Base-by-base conservation (phyloP, 2,888 invertebrate species). In the Cheiracanthium punctorium region DNA sequence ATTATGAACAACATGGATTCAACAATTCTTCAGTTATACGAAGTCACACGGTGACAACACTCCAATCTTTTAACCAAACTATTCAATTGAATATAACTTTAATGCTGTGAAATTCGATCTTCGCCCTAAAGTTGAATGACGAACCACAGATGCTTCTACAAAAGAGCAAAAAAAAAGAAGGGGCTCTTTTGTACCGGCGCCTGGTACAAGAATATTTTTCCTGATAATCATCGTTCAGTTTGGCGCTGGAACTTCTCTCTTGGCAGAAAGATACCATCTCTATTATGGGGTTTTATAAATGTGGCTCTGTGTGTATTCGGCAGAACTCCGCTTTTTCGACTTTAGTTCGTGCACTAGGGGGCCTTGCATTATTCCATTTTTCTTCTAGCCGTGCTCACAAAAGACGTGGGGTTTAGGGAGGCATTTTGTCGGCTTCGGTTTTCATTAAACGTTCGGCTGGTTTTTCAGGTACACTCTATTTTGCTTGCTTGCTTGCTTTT, bases 171-270 rank as follows among this genome's bases (percentile, higher is more conserved):
- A 58, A n/a, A n/a, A n/a, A n/a, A n/a, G n/a, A n/a, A n/a, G n/a
- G 65, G 67, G 4, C 69, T 20, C 33, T 33, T 69, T 69, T 32
- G 37, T 69, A 69, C 33, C 69, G 24, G 33, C 69, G 69, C 69
- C 67, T 67, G 14, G 32, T 37, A 33, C 20, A 69, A 33, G 69
- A 69, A 58, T 58, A 58, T 58, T 58, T 17, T 58, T 14, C n/a
- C 58, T 24, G 58, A 58, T 58, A 58, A 58, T 2, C 58, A 58
- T 58, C 58, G 20, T 7, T 20, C 20, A 58, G 58, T 58, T 58
- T 58, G n/a, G 24, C 58, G 82, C 94, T 97, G 86, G 95, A 97
- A 80, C 94, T 95, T 89, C 96, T 97, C 90, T 95, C n/a, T n/a
- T n/a, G n/a, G n/a, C n/a, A 97, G 95, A 97, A 96, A 94, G 94